Evolutionary conservation across 2,113 vertebrate species (phyloP), one percentile per base, ranked within the genome.

Genomic region (Loxodonta africana): DNA sequence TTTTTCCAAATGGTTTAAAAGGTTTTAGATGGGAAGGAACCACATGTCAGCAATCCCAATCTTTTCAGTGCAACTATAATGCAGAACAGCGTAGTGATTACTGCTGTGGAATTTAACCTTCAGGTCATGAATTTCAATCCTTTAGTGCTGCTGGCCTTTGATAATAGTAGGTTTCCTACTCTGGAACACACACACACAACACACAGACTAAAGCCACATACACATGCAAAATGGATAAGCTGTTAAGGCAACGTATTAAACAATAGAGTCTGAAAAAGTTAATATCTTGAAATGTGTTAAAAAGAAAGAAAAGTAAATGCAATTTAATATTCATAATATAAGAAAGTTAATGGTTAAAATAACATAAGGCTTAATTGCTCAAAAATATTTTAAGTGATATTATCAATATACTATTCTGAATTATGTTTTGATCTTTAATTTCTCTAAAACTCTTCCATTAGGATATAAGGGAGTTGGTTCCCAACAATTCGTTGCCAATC

Each of bases 91-190:
- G 97, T 91, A 94, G 87, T 91, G 88, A 97, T 96, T 95, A 97
- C 95, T 12, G 62, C 84, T 87, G 80, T 76, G 90, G 69, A 95
- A 96, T 97, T 97, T 97, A 96, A 98, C 96, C 98, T 96, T 91
- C 53, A 44, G 98, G 97, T 98, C 97, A 96, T 90, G 12, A 3
- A 93, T 94, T 94, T 92, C 88, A 94, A 63, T 92, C 51, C 81
- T 73, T 96, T 74, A 78, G 71, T 86, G 78, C 76, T 87, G 18
- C 48, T 83, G 83, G 82, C 82, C 69, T 97, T 98, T 96, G 67
- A 95, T 95, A 97, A 96, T 96, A 96, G 94, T 51, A 96, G 73
- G 63, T 91, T 67, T 92, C 26, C 53, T 91, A 71, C 74, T 78
- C 73, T 81, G 91, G 6, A 23, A 81, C 46, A 90, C 11, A 83